Conservation (phyloP, 2,113 vertebrate species). For the Pandion haliaetus region DNA sequence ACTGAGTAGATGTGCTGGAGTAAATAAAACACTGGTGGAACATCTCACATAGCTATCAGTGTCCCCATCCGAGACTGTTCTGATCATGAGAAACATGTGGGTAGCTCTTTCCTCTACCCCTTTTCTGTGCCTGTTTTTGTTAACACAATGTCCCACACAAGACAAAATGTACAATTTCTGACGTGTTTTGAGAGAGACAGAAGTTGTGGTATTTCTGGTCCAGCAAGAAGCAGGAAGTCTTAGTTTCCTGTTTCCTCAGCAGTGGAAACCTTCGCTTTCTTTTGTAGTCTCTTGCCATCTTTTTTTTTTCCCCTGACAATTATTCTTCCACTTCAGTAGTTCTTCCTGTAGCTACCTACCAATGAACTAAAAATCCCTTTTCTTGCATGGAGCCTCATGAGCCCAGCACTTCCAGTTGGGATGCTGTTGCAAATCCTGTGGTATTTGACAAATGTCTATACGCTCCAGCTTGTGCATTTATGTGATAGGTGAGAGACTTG, state of each 20-base stretch:
- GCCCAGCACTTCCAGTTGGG: background rate
- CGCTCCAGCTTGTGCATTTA: background rate
- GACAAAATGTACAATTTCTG: background rate
- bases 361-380: background rate
- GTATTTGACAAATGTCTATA: background rate
- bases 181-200: background rate
- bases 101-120: background rate
- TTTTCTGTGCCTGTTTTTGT: background rate
- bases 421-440: background rate
- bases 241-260: background rate
- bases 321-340: background rate
- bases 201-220: background rate
- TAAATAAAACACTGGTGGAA: background rate
- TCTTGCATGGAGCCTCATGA: background rate
- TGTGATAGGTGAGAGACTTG: background rate
- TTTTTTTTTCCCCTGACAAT: background rate
- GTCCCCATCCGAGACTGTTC: rapidly evolving
- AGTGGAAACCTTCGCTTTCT: background rate
- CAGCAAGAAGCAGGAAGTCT: background rate
- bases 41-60: background rate
- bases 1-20: slow-evolving; percentile 16
- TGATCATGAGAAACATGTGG: background rate
- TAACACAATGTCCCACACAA: background rate
- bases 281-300: background rate
- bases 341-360: background rate